Evolutionary conservation across 2,797 vertebrate species (phyloP), one percentile per base, ranked within the genome.

Genomic region (Channa striata): DNA sequence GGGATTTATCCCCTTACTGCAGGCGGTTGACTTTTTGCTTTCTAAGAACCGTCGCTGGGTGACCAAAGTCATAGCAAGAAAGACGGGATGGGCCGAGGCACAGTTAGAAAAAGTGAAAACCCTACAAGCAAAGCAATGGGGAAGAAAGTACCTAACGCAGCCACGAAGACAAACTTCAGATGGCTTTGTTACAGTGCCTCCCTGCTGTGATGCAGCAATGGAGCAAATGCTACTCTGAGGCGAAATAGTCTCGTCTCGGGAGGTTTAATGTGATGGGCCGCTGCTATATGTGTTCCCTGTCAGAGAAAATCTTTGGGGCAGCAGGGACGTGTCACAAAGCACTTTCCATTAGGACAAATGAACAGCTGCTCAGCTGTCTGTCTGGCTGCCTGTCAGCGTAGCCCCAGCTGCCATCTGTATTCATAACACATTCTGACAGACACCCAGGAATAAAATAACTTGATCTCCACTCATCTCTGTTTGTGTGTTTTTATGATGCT

Each of bases 301-400:
- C 70, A 79, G 62, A 76, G 60, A 70, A 77, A 84, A 80, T 76
- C 68, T 84, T 83, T 52, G 59, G 72, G 81, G 80, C 78, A 82
- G 50, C 52, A 2, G 73, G 70, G 58, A 87, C 61, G 39, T 81
- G 77, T 87, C 90, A 89, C 75, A 79, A 78, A 83, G 81, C 82
- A 73, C 77, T 87, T 87, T 88, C 76, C 93, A 95, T 94, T 95
- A 94, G 94, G 93, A 95, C 93, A 94, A 96, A 96, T 93, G 92
- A 95, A 95, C 93, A 95, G 92, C 93, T 95, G 94, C 93, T 94
- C 92, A 87, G 87, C 93, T 92, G 93, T 93, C 92, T 93, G 80
- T 91, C 87, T 86, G 87, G 78, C 87, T 75, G 92, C 87, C 75
- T 74, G 77, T 74, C 84, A 75, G 42, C 34, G 65, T 44, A 33